These are phyloP conservation scores for Poeciliopsis occidentalis DNA, from an alignment of 2,113 vertebrate genomes.

Conservation along the genomic window DNA sequence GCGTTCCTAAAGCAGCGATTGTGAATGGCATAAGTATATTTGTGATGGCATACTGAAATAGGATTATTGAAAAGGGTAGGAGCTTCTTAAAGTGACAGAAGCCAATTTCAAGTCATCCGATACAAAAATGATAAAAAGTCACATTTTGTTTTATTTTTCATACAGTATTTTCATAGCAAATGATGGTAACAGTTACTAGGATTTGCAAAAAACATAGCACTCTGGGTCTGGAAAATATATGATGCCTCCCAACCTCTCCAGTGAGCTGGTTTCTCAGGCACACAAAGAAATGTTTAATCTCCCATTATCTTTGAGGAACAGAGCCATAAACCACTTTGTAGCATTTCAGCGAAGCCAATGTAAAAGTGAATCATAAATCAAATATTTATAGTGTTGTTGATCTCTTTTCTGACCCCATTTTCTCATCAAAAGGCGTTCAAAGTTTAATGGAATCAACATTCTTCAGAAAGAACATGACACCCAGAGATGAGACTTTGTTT, in stretches of 20 bases:
- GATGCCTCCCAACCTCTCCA: constrained; percentile 8
- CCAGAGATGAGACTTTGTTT: neutral
- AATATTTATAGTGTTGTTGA: constrained; percentile 63
- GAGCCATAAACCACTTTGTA: constrained; percentile 40
- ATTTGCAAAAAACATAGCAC: too few species aligned
- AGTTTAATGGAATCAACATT: constrained; percentile 4
- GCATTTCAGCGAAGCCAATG: constrained; percentile 44
- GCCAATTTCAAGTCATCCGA: too few species aligned
- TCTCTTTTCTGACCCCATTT: constrained; percentile 25
- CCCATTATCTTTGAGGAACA: constrained; percentile 42
- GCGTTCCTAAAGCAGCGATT: too few species aligned
- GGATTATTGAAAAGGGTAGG: too few species aligned
- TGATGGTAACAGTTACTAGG: too few species aligned
- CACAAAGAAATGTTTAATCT: constrained; percentile 37
- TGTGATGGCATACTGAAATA: too few species aligned
- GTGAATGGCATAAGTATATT: too few species aligned
- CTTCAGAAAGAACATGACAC: constrained; percentile 18
- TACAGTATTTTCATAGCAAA: too few species aligned
- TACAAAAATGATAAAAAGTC: too few species aligned
- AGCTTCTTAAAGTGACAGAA: too few species aligned
- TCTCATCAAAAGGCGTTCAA: constrained; percentile 14
- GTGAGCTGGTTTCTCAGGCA: constrained; percentile 15
- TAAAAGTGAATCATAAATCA: constrained; percentile 53
- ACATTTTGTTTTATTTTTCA: too few species aligned
- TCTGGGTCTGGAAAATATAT: too few species aligned